phyloP scores from a whole-genome alignment of 2,113 vertebrate genomes.

The Sinocyclocheilus rhinocerous region DNA sequence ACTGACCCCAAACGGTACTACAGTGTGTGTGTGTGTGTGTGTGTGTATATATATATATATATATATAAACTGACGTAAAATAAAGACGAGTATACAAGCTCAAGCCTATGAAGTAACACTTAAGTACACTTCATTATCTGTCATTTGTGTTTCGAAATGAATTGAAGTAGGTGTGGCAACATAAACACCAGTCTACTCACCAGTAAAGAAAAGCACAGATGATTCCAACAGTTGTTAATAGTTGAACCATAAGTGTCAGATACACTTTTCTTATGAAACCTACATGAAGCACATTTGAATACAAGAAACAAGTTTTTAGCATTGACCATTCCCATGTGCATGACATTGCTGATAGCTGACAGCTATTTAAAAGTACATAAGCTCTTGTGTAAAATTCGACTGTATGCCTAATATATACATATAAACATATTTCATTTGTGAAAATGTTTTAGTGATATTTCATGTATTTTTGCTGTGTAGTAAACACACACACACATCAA shows the following conservation, averaged over 20 bases:
- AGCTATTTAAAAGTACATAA: background rate
- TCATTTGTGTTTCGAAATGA: background rate
- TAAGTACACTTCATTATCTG: background rate
- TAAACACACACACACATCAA: too few species aligned
- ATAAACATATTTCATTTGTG: background rate
- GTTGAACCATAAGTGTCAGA: slow-evolving; percentile 77
- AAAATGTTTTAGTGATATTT: background rate
- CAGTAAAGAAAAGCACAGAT: slow-evolving; percentile 81
- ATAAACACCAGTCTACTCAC: slow-evolving; percentile 68
- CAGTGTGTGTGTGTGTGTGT: too few species aligned
- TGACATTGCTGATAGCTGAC: background rate
- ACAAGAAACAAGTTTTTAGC: background rate
- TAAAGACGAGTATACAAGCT: background rate
- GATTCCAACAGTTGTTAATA: slow-evolving; percentile 75
- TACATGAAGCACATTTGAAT: slow-evolving; percentile 16
- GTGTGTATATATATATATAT: too few species aligned
- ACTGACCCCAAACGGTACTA: too few species aligned
- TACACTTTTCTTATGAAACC: slow-evolving; percentile 83
- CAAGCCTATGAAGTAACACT: background rate
- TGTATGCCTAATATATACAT: background rate
- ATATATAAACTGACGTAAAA: background rate
- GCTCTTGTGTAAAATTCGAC: background rate
- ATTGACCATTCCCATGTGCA: background rate
- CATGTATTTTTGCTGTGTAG: too few species aligned
- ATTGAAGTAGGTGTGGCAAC: background rate